Percentiles rank a stretch among this genome's conserved stretches.
Evolutionary conservation across 2,113 vertebrate species (phyloP).

Genomic region (Ciconia maguari): DNA sequence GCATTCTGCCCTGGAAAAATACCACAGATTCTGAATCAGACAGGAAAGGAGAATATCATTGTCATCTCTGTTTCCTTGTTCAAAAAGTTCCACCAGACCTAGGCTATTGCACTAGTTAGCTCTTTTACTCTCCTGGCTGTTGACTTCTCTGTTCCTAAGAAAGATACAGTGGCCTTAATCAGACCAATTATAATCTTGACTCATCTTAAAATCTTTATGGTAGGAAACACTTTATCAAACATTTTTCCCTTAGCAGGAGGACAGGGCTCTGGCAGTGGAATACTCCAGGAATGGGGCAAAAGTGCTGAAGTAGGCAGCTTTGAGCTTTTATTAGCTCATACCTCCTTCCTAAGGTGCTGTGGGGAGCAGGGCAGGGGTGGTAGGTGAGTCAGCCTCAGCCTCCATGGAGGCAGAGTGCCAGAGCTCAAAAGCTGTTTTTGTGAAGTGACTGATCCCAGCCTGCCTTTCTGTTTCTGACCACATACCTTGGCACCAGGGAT

Average conservation of each 20-base stretch:
- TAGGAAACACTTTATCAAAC: background rate
- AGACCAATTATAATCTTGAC: background rate
- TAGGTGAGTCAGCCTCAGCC: background rate
- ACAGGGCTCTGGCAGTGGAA: background rate
- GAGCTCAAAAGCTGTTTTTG: background rate
- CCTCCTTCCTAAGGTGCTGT: background rate
- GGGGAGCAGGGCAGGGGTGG: background rate
- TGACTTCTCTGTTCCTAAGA: background rate
- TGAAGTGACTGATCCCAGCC: background rate
- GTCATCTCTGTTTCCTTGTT: background rate
- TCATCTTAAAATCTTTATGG: background rate
- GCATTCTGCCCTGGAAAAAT: background rate
- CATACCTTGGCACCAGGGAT: conserved; percentile 87
- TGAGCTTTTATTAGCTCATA: background rate
- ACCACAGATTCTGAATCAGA: background rate
- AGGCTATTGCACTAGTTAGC: background rate
- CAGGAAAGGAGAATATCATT: background rate
- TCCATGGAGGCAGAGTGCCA: background rate
- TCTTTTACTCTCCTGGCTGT: background rate
- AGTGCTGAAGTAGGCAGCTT: background rate
- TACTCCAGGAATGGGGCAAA: background rate
- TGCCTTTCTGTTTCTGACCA: background rate
- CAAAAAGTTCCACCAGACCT: background rate
- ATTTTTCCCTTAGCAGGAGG: background rate
- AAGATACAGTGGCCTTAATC: background rate